These are phyloP conservation scores for Sylvicapra grimmia DNA, from an alignment of 2,113 vertebrate species.

Conservation along the genomic window DNA sequence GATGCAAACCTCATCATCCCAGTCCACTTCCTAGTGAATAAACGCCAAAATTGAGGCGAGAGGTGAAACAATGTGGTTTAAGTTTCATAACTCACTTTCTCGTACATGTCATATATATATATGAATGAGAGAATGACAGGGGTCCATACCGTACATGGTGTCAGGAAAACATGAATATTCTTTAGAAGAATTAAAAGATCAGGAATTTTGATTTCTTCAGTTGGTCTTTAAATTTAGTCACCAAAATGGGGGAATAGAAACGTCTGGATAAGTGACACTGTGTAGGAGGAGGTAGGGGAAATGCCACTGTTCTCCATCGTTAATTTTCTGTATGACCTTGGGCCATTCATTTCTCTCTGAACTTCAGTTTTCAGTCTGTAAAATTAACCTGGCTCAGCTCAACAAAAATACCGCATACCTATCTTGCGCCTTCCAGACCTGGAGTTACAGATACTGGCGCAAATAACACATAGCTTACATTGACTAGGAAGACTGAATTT, in stretches of 20 bases:
- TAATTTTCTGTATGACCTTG: not conserved
- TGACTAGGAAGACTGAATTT: not conserved
- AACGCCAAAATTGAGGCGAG: not conserved
- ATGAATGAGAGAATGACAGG: not conserved
- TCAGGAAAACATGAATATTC: not conserved
- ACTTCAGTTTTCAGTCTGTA: not conserved
- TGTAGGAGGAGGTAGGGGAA: accelerated
- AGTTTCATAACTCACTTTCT: not conserved
- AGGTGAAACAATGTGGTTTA: not conserved
- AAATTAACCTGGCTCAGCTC: not conserved
- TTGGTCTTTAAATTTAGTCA: not conserved
- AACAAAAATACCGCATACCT: not conserved
- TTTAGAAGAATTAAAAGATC: not conserved
- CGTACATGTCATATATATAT: not conserved
- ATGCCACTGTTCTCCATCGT: not conserved
- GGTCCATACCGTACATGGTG: not conserved
- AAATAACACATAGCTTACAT: not conserved
- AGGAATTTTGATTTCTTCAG: not conserved
- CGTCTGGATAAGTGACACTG: not conserved
- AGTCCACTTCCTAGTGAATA: not conserved
- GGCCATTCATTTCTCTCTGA: not conserved
- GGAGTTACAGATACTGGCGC: not conserved
- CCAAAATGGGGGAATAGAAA: not conserved
- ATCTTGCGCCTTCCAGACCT: not conserved
- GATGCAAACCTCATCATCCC: not conserved